A percentile compares a stretch with the other conserved stretches of the same genome.
These are phyloP conservation scores for Syngnathoides biaculeatus DNA, from an alignment of 2,113 vertebrate species.

Conservation along the genomic window DNA sequence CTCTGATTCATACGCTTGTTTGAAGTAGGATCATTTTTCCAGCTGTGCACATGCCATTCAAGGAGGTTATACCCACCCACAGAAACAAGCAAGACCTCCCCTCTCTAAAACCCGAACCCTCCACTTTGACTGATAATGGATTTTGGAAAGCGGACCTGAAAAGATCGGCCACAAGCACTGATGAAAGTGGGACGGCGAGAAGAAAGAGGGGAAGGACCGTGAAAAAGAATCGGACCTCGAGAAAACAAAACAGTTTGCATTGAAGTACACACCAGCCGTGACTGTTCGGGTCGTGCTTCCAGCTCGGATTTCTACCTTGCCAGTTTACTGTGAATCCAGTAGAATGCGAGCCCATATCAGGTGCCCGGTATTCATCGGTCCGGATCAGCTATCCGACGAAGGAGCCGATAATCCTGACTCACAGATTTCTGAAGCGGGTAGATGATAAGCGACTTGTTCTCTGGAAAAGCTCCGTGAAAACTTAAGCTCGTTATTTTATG, in stretches of 20 bases:
- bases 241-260: neutral
- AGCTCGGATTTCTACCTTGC: slow-evolving; percentile 32
- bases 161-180: slow-evolving; percentile 29
- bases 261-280: neutral
- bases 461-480: neutral
- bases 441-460: slow-evolving; percentile 2
- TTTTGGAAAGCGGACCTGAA: slow-evolving; percentile 46
- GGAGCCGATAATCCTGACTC: neutral
- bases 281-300: slow-evolving; percentile 32
- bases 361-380: slow-evolving; percentile 9
- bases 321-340: slow-evolving; percentile 23
- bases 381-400: slow-evolving; percentile 7
- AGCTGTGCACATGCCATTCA: slow-evolving; percentile 63
- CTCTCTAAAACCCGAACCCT: slow-evolving; percentile 8
- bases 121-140: slow-evolving; percentile 30
- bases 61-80: slow-evolving; percentile 61
- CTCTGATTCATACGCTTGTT: slow-evolving; percentile 65
- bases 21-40: slow-evolving; percentile 74
- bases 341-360: slow-evolving; percentile 22
- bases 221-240: slow-evolving; percentile 1
- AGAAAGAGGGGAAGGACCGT: slow-evolving; percentile 2
- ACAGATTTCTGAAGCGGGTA: slow-evolving; percentile 6
- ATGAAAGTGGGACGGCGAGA: slow-evolving; percentile 22
- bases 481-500: neutral
- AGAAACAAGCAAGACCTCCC: slow-evolving; percentile 28